Evolutionary conservation across 2,888 invertebrate genomes (phyloP).

Genomic region (Chorisops tibialis): DNA sequence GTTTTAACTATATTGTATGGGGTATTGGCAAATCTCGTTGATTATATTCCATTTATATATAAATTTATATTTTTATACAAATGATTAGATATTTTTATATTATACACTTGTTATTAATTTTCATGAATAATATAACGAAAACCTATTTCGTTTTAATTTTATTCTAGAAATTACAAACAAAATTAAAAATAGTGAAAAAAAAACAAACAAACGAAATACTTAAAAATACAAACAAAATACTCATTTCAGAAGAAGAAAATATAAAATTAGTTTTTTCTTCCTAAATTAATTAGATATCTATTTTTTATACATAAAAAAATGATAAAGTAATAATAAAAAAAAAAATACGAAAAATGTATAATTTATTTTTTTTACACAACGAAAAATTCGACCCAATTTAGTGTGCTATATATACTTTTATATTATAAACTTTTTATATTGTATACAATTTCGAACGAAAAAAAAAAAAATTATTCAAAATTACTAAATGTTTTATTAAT

Average conservation of each 20-base stretch:
- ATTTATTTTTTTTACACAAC: not conserved
- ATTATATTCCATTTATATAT: not conserved
- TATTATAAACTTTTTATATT: conserved; percentile 16
- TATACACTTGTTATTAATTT: conserved; percentile 13
- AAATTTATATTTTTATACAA: not conserved
- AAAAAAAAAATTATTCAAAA: conserved; percentile 12
- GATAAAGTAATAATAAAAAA: not conserved
- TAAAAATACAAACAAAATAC: not conserved
- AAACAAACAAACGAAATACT: conserved; percentile 5
- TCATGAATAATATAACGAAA: not conserved
- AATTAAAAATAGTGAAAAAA: not conserved
- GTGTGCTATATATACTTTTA: conserved; percentile 13
- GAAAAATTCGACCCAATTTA: conserved; percentile 6
- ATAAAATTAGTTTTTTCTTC: not conserved
- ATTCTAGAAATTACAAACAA: not conserved
- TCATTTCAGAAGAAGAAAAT: conserved; percentile 8
- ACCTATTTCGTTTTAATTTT: not conserved
- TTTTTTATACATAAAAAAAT: not conserved
- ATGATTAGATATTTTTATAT: conserved; percentile 6
- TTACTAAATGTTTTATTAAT: conserved; percentile 9
- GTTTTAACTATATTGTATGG: not conserved
- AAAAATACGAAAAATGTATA: not conserved
- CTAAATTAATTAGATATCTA: not conserved
- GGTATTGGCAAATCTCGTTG: conserved; percentile 21
- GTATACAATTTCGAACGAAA: conserved; percentile 3